Conservation (phyloP, 2,888 invertebrate genomes). For the Sthenelais limicola region DNA sequence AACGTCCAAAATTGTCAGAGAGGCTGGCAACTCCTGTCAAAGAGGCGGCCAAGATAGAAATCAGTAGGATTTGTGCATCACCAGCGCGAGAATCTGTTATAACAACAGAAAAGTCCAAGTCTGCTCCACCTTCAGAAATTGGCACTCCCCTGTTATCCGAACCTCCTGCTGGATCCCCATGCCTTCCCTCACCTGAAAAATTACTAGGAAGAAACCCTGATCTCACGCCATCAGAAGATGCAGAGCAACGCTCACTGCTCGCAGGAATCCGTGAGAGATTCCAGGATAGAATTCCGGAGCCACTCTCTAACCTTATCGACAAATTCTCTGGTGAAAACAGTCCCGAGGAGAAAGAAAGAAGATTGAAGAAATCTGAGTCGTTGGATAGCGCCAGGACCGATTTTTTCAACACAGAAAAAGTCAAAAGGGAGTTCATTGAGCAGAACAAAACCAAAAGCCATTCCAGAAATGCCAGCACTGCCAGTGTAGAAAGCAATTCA, state of each 20-base stretch:
- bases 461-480: slow-evolving; percentile 36
- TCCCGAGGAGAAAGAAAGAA: slow-evolving; percentile 33
- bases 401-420: neutral
- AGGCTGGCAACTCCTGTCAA: no score
- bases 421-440: neutral
- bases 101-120: slow-evolving; percentile 5
- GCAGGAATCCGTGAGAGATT: slow-evolving; percentile 35
- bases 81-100: neutral
- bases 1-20: no score
- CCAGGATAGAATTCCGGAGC: slow-evolving; percentile 34
- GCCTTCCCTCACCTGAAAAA: neutral
- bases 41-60: slow-evolving; percentile 8
- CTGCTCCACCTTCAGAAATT: slow-evolving; percentile 38
- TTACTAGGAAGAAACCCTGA: neutral
- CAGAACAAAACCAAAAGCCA: slow-evolving; percentile 34
- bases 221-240: neutral
- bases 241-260: slow-evolving; percentile 19
- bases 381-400: slow-evolving; percentile 25
- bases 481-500: slow-evolving; percentile 5
- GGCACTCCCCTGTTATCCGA: slow-evolving; percentile 19
- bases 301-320: slow-evolving; percentile 31
- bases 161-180: neutral
- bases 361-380: slow-evolving; percentile 35
- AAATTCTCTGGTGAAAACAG: slow-evolving; percentile 36
- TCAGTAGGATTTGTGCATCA: neutral